A percentile compares a stretch with the other conserved stretches of the same genome.
Conservation (phyloP, 2,888 invertebrate genomes). For the Tromatobia lineatoria region DNA sequence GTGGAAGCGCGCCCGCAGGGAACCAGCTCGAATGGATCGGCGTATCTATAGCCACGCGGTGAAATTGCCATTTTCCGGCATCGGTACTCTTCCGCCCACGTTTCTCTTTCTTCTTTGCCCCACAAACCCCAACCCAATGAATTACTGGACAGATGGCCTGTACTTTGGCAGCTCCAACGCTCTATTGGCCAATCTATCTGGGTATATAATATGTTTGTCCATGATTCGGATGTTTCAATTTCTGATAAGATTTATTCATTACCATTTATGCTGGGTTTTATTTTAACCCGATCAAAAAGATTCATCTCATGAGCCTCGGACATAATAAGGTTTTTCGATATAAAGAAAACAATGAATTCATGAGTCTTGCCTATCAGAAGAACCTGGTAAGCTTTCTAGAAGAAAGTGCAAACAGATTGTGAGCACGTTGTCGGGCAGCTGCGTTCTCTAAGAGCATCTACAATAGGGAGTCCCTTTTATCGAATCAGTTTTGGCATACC, state of each 20-base stretch:
- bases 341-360: background rate
- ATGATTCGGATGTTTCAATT: background rate
- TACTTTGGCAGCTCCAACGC: conserved; percentile 71
- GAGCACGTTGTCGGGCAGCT: conserved; percentile 50
- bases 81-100: conserved; percentile 72
- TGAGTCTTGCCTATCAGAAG: background rate
- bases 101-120: conserved; percentile 73
- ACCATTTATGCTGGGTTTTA: background rate
- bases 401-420: conserved; percentile 9
- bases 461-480: background rate
- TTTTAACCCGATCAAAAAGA: background rate
- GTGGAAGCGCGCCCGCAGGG: conserved; percentile 11
- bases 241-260: background rate
- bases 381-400: background rate
- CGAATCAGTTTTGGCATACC: background rate
- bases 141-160: conserved; percentile 81
- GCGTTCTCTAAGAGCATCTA: too few relatives aligned
- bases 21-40: conserved; percentile 53
- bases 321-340: too few relatives aligned
- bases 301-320: too few relatives aligned
- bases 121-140: conserved; percentile 81
- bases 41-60: conserved; percentile 78
- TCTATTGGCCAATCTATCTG: conserved; percentile 8
- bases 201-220: background rate
- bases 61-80: conserved; percentile 81